Conservation (phyloP, 2,113 vertebrate genomes). For the Okapia johnstoni region DNA sequence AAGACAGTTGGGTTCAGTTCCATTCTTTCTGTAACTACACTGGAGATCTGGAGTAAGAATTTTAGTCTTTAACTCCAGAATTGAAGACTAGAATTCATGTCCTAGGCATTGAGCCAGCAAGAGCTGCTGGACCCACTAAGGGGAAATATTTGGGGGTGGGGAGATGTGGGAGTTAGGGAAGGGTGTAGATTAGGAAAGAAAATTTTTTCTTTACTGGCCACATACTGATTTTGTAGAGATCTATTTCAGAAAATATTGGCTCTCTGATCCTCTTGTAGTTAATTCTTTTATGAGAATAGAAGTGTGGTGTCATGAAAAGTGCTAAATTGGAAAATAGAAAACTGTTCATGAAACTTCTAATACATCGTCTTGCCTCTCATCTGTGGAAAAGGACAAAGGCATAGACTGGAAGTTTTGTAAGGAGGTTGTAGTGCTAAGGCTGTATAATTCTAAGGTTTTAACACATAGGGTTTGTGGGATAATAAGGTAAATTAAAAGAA, state of each 20-base stretch:
- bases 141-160: not conserved
- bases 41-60: not conserved
- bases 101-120: not conserved
- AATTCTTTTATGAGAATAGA: not conserved
- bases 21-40: not conserved
- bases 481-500: slow-evolving; percentile 23
- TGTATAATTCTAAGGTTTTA: not conserved
- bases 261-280: not conserved
- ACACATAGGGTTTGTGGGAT: not conserved
- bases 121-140: not conserved
- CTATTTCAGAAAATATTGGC: not conserved
- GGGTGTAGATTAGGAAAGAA: not conserved
- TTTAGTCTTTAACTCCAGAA: not conserved
- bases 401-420: not conserved
- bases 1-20: not conserved
- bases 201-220: not conserved
- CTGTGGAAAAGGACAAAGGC: not conserved
- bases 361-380: not conserved
- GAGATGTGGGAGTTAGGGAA: not conserved
- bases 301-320: not conserved
- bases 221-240: not conserved
- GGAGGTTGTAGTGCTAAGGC: not conserved
- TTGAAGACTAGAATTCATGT: not conserved
- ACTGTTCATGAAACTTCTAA: not conserved
- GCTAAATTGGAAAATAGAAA: not conserved